Evolutionary conservation across 2,888 invertebrate species (phyloP).

Genomic region (Cheilosia variabilis): DNA sequence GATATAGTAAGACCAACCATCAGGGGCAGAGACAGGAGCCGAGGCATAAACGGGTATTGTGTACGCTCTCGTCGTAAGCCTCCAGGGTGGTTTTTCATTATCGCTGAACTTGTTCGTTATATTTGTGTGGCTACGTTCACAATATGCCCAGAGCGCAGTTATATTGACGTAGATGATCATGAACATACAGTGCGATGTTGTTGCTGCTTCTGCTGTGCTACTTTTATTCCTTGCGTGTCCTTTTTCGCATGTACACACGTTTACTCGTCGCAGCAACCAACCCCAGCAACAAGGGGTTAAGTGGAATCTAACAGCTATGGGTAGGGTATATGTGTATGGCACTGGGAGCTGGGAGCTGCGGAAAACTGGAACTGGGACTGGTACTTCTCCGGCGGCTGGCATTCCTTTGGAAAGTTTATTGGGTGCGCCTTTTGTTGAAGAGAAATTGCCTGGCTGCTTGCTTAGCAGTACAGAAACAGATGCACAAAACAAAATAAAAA

Average conservation of each 20-base stretch:
- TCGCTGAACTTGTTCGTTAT: slow-evolving; percentile 72
- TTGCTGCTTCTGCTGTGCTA: slow-evolving; percentile 25
- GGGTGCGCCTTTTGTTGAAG: slow-evolving; percentile 68
- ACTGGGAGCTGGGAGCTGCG: neutral
- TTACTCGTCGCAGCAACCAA: slow-evolving; percentile 41
- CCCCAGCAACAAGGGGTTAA: slow-evolving; percentile 72
- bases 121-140: slow-evolving; percentile 36
- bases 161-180: slow-evolving; percentile 1
- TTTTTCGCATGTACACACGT: slow-evolving; percentile 44
- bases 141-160: slow-evolving; percentile 1
- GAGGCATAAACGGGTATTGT: neutral
- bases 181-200: slow-evolving; percentile 4
- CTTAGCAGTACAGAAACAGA: slow-evolving; percentile 10
- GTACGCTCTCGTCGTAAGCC: slow-evolving; percentile 47
- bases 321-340: slow-evolving; percentile 1
- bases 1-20: slow-evolving; percentile 9
- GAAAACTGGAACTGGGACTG: slow-evolving; percentile 1
- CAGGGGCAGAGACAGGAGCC: neutral
- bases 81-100: slow-evolving; percentile 67
- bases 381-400: slow-evolving; percentile 37
- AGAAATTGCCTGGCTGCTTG: slow-evolving; percentile 59
- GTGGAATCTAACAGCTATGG: slow-evolving; percentile 63
- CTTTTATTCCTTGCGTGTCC: slow-evolving; percentile 46
- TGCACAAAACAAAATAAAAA: slow-evolving; percentile 48
- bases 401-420: slow-evolving; percentile 70